These are phyloP conservation scores for Pyrgilauda ruficollis DNA, from an alignment of 2,113 vertebrate species.

Conservation along the genomic window DNA sequence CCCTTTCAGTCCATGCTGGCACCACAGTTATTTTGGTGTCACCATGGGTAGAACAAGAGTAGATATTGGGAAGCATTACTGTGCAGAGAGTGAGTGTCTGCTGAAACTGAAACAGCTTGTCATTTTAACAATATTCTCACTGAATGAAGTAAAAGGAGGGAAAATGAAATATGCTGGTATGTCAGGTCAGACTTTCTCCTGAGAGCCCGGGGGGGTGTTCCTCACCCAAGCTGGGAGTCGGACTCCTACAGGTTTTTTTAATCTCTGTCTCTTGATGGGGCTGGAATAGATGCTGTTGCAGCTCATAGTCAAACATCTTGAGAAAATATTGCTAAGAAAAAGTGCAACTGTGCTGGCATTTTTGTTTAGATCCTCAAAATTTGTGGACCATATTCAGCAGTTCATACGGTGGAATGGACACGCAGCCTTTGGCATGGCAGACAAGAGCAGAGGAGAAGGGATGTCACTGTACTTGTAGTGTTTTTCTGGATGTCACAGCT, in stretches of 20 bases:
- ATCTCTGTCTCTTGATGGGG: neutral
- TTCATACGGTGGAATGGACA: fast-evolving
- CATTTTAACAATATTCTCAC: neutral
- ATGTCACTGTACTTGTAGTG: neutral
- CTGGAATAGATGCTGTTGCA: neutral
- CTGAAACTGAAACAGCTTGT: neutral
- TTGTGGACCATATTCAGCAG: neutral
- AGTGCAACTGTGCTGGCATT: neutral
- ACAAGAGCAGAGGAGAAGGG: neutral
- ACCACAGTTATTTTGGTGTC: slow-evolving; percentile 32
- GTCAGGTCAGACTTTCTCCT: neutral
- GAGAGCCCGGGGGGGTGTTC: neutral
- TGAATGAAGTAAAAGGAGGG: neutral
- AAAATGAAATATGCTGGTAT: neutral
- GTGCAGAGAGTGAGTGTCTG: neutral
- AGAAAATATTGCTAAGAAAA: neutral
- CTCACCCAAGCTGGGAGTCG: neutral
- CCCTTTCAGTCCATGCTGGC: slow-evolving; percentile 3
- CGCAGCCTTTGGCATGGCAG: neutral
- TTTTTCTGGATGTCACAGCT: neutral
- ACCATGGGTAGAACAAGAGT: neutral
- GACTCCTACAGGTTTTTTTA: slow-evolving; percentile 1
- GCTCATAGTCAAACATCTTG: neutral
- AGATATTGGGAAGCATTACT: neutral
- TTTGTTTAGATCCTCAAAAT: neutral